These are phyloP conservation scores for Sarcophaga carnaria DNA, from an alignment of 2,888 invertebrate species.

Conservation along the genomic window DNA sequence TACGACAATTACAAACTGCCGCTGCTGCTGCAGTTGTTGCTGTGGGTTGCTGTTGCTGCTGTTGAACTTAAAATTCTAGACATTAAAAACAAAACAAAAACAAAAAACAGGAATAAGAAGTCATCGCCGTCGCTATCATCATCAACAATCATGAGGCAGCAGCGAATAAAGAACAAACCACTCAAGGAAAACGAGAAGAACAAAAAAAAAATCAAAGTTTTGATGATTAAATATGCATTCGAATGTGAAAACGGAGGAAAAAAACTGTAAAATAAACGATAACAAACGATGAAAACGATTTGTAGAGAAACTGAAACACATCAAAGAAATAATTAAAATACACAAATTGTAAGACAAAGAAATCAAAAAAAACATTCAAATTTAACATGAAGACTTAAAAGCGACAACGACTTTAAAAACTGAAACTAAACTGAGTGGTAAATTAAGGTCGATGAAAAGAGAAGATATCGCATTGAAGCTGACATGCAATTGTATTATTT, in stretches of 20 bases:
- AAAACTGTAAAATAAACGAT: no score
- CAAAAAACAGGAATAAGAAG: not conserved
- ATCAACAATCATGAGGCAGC: no score
- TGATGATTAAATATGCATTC: constrained; percentile 65
- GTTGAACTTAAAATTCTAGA: constrained; percentile 47
- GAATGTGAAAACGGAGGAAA: constrained; percentile 33
- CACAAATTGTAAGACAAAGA: not conserved
- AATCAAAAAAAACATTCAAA: not conserved
- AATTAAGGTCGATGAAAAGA: not conserved
- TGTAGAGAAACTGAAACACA: constrained; percentile 21
- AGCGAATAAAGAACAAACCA: constrained; percentile 19
- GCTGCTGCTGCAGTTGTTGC: not conserved
- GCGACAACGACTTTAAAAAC: constrained; percentile 1
- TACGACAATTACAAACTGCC: no score
- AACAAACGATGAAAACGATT: no score
- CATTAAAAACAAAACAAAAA: not conserved
- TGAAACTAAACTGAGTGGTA: not conserved
- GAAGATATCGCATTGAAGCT: no score
- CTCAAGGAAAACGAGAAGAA: constrained; percentile 54
- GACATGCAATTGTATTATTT: no score
- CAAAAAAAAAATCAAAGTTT: constrained; percentile 59
- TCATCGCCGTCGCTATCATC: no score
- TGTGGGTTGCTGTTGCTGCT: not conserved
- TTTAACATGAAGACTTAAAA: not conserved
- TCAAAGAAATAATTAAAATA: constrained; percentile 54